Evolutionary conservation across 92 coral and sea anemone species (phyloP).

Genomic region (Blastomussa wellsi): DNA sequence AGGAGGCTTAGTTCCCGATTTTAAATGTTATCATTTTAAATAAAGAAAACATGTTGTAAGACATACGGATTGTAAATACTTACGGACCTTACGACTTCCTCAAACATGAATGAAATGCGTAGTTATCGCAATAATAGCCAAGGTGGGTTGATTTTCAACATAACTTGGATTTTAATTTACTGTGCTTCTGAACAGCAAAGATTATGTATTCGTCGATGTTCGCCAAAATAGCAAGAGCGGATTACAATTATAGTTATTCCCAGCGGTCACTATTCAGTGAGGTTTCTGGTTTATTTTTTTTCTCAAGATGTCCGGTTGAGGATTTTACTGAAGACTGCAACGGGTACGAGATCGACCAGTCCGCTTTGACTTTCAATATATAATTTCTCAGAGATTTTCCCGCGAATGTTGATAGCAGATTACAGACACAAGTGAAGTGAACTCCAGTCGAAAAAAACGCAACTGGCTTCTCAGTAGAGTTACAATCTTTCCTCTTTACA

Average conservation of each 20-base stretch:
- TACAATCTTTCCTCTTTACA: background rate
- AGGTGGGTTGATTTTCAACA: background rate
- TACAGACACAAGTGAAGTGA: background rate
- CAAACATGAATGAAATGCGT: background rate
- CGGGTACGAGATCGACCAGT: background rate
- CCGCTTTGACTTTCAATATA: background rate
- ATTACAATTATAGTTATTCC: background rate
- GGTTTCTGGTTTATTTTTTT: too few relatives aligned
- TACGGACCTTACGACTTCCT: background rate
- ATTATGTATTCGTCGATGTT: background rate
- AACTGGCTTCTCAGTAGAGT: background rate
- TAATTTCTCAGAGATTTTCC: background rate
- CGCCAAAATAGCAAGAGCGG: background rate
- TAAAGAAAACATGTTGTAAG: background rate
- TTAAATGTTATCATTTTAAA: background rate
- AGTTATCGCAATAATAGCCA: background rate
- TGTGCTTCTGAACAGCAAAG: background rate
- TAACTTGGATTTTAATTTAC: background rate
- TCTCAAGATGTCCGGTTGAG: background rate
- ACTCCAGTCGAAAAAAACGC: background rate
- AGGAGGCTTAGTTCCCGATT: background rate
- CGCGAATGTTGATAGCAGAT: background rate
- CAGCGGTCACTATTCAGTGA: background rate
- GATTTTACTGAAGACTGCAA: background rate
- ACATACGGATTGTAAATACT: background rate